Conservation (phyloP, 2,888 invertebrate species). For the Antheraea yamamai region DNA sequence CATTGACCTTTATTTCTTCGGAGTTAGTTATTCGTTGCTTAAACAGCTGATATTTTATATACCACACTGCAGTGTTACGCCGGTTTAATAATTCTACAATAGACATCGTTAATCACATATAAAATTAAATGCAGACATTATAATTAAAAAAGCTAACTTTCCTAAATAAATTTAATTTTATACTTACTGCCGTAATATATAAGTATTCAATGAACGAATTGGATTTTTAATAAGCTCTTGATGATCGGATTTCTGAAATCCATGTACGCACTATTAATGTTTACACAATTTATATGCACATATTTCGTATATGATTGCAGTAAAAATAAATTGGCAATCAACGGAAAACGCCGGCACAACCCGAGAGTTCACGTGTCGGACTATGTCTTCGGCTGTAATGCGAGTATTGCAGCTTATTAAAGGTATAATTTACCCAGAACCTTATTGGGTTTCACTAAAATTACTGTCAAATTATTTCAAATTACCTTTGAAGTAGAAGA, state of each 20-base stretch:
- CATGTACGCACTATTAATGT: background rate
- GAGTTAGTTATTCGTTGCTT: background rate
- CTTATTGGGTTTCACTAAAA: background rate
- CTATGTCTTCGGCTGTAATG: background rate
- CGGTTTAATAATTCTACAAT: background rate
- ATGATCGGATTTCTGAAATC: background rate
- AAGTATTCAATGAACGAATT: background rate
- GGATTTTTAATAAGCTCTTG: background rate
- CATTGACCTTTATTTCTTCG: constrained; percentile 31
- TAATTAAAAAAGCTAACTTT: background rate
- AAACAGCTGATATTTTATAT: background rate
- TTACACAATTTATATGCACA: background rate
- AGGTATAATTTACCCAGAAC: background rate
- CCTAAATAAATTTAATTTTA: background rate
- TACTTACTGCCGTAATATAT: background rate
- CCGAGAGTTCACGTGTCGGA: background rate
- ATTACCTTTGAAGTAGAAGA: background rate
- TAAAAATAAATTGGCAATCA: background rate
- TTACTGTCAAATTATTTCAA: background rate
- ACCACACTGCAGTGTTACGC: background rate
- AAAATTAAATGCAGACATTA: background rate
- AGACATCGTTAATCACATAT: background rate
- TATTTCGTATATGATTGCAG: background rate
- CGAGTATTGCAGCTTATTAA: background rate
- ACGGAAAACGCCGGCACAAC: background rate